phyloP scores from a whole-genome alignment of 2,113 vertebrate genomes.

The Neodontobutis hainanensis region DNA sequence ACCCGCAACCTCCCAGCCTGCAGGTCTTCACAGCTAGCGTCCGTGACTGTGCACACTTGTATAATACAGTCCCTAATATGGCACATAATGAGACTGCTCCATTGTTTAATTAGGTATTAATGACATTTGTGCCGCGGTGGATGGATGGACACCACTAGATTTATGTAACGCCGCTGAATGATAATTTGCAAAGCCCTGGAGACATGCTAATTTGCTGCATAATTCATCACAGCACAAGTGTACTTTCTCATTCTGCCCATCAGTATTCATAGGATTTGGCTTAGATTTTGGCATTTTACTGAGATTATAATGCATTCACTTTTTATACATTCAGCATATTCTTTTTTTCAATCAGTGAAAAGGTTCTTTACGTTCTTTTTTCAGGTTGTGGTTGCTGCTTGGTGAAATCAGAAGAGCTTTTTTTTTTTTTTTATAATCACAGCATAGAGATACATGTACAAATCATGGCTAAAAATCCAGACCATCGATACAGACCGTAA shows the following conservation, averaged over 20 bases:
- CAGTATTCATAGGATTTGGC: constrained; percentile 34
- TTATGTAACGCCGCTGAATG: constrained; percentile 46
- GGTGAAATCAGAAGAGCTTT: constrained; percentile 28
- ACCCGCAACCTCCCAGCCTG: neutral
- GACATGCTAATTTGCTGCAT: constrained; percentile 55
- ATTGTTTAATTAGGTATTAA: constrained; percentile 60
- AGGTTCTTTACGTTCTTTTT: neutral
- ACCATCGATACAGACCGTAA: constrained; percentile 59
- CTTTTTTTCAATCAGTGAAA: neutral
- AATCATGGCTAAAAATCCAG: constrained; percentile 64
- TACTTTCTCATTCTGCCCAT: constrained; percentile 29
- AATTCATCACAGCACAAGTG: constrained; percentile 46
- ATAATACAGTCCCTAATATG: constrained; percentile 27
- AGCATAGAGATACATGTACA: constrained; percentile 47
- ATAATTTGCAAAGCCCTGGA: constrained; percentile 53
- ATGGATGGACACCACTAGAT: constrained; percentile 30
- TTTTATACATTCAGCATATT: constrained; percentile 3
- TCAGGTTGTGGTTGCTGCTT: constrained; percentile 28
- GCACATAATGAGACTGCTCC: constrained; percentile 11
- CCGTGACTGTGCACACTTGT: constrained; percentile 13
- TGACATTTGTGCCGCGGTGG: constrained; percentile 42
- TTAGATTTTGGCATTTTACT: constrained; percentile 13
- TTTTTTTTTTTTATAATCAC: constrained; percentile 42
- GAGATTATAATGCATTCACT: constrained; percentile 1
- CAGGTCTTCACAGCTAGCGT: neutral